These are phyloP conservation scores for Antrozous pallidus DNA, from an alignment of 2,797 vertebrate genomes.

Conservation along the genomic window DNA sequence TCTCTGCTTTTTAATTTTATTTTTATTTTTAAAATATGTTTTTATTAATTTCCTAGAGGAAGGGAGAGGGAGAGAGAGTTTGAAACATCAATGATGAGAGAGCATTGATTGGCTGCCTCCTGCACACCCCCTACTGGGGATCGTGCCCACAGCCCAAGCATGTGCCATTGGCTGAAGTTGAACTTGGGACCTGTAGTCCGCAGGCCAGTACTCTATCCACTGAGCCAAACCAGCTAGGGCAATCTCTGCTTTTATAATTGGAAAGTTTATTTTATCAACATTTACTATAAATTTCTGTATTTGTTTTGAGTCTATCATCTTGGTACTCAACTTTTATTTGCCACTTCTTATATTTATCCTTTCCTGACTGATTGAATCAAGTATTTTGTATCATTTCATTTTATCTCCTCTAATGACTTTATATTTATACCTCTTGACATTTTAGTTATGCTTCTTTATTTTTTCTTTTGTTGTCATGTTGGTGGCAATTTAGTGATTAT, in stretches of 20 bases:
- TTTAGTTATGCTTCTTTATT: background rate
- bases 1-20: background rate
- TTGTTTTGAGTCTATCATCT: background rate
- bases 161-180: too few relatives aligned
- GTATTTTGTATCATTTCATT: background rate
- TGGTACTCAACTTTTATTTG: background rate
- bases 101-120: too few relatives aligned
- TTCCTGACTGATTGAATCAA: background rate
- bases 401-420: background rate
- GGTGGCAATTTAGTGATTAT: background rate
- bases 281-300: background rate
- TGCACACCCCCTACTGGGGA: too few relatives aligned
- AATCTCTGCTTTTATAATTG: background rate
- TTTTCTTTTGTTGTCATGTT: background rate
- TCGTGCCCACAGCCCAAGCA: too few relatives aligned
- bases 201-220: too few relatives aligned
- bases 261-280: background rate
- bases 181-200: too few relatives aligned
- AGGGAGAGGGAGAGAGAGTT: too few relatives aligned
- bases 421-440: background rate
- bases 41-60: too few relatives aligned
- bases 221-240: too few relatives aligned
- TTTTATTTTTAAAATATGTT: too few relatives aligned
- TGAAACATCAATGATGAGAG: too few relatives aligned
- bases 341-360: background rate